Conservation (phyloP, 2,797 vertebrate genomes). For the Ctenochaetus hawaiiensis region DNA sequence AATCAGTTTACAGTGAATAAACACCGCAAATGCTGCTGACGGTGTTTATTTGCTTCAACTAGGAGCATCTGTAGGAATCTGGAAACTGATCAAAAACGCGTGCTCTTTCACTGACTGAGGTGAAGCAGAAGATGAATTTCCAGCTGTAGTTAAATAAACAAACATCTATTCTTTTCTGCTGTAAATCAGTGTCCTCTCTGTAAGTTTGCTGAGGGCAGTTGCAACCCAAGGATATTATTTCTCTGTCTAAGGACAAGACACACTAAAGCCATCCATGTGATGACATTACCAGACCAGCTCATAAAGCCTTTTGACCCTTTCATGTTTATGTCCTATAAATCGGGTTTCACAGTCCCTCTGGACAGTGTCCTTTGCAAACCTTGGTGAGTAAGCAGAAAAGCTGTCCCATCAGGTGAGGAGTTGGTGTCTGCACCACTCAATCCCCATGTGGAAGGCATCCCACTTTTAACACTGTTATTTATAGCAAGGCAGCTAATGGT, state of each 20-base stretch:
- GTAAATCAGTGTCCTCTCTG: constrained; percentile 1
- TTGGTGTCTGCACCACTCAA: constrained; percentile 13
- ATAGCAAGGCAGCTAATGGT: not conserved
- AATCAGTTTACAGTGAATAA: constrained; percentile 41
- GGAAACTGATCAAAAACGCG: constrained; percentile 21
- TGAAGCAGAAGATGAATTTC: constrained; percentile 4
- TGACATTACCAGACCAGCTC: constrained; percentile 60
- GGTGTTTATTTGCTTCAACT: constrained; percentile 31
- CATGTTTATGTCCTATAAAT: constrained; percentile 62
- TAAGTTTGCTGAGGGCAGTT: not conserved
- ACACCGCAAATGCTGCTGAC: constrained; percentile 27
- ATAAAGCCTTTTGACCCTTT: constrained; percentile 56
- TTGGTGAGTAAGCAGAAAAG: constrained; percentile 30
- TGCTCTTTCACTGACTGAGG: constrained; percentile 4
- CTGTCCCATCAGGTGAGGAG: constrained; percentile 19
- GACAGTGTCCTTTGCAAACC: constrained; percentile 18
- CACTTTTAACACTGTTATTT: constrained; percentile 33
- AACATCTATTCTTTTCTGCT: not conserved
- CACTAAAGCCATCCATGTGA: constrained; percentile 47
- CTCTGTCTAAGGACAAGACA: constrained; percentile 33
- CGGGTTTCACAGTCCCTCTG: constrained; percentile 45
- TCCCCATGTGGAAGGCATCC: constrained; percentile 5
- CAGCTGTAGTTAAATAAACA: not conserved
- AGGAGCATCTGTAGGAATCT: constrained; percentile 18
- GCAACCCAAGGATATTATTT: constrained; percentile 14